Evolutionary conservation across 2,888 invertebrate genomes (phyloP).

Genomic region (Lycophotia porphyrea): DNA sequence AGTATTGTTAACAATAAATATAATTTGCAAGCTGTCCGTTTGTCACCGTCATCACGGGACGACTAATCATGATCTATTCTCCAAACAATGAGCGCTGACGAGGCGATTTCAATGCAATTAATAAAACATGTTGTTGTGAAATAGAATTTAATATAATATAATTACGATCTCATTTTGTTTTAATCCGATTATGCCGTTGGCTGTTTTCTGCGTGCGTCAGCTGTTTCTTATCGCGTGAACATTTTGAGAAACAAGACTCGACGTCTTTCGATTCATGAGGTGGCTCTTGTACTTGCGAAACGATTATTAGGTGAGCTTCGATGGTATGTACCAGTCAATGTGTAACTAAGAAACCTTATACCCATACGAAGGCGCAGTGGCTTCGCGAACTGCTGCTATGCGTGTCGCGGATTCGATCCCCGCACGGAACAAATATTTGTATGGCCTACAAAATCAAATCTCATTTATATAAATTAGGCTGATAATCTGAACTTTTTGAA

Average conservation of each 20-base stretch:
- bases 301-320: constrained; percentile 11
- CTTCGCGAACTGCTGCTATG: no score
- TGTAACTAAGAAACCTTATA: no score
- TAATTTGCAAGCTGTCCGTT: constrained; percentile 59
- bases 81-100: constrained; percentile 60
- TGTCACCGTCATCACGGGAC: constrained; percentile 53
- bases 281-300: neutral
- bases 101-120: constrained; percentile 61
- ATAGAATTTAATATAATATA: constrained; percentile 40
- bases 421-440: no score
- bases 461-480: no score
- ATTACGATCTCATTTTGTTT: constrained; percentile 47
- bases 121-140: constrained; percentile 59
- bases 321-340: neutral
- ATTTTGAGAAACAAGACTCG: constrained; percentile 13
- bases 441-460: no score
- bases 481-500: no score
- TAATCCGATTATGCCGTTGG: constrained; percentile 37
- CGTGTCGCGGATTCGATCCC: no score
- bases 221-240: constrained; percentile 37
- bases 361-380: no score
- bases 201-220: constrained; percentile 41
- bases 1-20: constrained; percentile 58
- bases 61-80: constrained; percentile 65
- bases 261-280: neutral